phyloP scores from a whole-genome alignment of 2,797 vertebrate genomes.

The Lutjanus campechanus region DNA sequence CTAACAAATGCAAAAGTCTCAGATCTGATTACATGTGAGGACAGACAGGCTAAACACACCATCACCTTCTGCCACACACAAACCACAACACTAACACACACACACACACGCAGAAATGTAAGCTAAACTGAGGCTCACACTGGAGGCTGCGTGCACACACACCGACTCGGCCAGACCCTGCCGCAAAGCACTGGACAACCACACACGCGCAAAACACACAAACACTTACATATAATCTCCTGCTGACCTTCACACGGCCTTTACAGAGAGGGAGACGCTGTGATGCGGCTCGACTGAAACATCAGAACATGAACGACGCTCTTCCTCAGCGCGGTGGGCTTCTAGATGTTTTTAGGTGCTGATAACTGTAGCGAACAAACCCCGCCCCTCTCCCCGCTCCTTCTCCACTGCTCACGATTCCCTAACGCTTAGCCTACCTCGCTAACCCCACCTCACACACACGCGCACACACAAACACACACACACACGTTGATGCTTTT shows the following conservation, averaged over 20 bases:
- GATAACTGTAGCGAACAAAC: conserved; percentile 71
- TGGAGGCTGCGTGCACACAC: conserved; percentile 60
- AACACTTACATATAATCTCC: conserved; percentile 47
- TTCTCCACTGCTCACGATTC: conserved; percentile 13
- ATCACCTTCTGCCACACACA: conserved; percentile 14
- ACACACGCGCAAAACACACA: conserved; percentile 28
- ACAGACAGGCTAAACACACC: conserved; percentile 2
- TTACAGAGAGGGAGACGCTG: conserved; percentile 56
- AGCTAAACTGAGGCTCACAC: conserved; percentile 73
- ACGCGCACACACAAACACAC: neutral
- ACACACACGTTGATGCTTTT: conserved; percentile 10
- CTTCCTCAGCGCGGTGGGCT: conserved; percentile 68
- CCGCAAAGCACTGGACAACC: conserved; percentile 67
- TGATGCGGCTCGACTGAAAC: conserved; percentile 47
- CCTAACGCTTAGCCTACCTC: conserved; percentile 72
- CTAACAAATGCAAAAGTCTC: neutral
- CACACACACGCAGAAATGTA: conserved; percentile 42
- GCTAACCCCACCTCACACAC: conserved; percentile 31
- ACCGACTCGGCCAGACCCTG: conserved; percentile 60
- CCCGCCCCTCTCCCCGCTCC: neutral
- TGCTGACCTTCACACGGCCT: conserved; percentile 69
- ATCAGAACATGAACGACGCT: conserved; percentile 33
- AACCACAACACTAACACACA: conserved; percentile 36
- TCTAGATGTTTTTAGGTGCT: conserved; percentile 75
- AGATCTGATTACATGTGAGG: neutral